Percentiles rank a stretch among this genome's conserved stretches.
Evolutionary conservation across 2,888 invertebrate genomes (phyloP).

Genomic region (Blomia tropicalis): DNA sequence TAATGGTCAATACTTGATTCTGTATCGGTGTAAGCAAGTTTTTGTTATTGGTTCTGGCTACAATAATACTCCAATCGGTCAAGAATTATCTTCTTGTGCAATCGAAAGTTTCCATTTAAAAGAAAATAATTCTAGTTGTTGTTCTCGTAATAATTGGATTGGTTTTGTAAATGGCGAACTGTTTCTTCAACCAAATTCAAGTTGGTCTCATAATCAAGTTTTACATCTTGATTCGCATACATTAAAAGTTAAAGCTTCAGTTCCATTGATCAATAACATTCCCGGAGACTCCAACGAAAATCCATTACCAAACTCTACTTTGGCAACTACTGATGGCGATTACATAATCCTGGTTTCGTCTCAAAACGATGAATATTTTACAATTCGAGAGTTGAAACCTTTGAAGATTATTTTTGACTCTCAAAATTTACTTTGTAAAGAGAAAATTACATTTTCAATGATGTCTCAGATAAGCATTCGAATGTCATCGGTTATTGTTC

Average conservation of each 20-base stretch:
- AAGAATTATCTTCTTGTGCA: conserved; percentile 10
- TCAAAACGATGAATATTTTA: conserved; percentile 31
- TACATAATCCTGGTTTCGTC: conserved; percentile 59
- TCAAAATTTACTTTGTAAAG: not conserved
- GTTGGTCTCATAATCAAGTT: conserved; percentile 42
- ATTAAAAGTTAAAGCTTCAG: conserved; percentile 34
- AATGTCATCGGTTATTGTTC: not conserved
- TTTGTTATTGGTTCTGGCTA: conserved; percentile 89
- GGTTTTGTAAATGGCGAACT: conserved; percentile 47
- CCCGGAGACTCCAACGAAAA: conserved; percentile 44
- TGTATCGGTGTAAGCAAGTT: conserved; percentile 59
- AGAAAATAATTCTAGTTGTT: not conserved
- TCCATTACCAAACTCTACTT: conserved; percentile 52
- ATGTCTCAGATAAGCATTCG: not conserved
- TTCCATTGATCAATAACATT: conserved; percentile 16
- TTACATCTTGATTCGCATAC: conserved; percentile 44
- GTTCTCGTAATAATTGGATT: conserved; percentile 20
- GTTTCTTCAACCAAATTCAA: conserved; percentile 50
- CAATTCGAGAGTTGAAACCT: conserved; percentile 16
- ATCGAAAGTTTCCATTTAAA: not conserved
- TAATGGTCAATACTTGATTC: conserved; percentile 75
- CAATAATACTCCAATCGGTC: conserved; percentile 69
- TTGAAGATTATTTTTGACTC: not conserved
- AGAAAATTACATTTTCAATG: not conserved
- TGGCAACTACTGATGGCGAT: conserved; percentile 46